Evolutionary conservation across 2,888 invertebrate genomes (phyloP), one percentile per base, ranked within the genome.

Genomic region (Dicyrtoma fusca): DNA sequence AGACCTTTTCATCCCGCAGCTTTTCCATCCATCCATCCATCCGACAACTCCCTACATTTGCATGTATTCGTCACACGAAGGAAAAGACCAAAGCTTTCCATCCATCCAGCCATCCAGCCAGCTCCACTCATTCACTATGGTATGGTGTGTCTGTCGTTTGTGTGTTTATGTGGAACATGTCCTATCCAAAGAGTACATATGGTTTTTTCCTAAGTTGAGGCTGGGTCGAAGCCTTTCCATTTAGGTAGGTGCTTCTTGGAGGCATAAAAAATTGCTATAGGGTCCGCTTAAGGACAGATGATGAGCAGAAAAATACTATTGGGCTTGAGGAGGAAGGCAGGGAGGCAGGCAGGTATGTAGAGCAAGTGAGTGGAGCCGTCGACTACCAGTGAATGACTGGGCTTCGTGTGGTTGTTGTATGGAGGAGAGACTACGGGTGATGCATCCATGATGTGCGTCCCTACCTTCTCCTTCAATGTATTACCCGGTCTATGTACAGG

Each of bases 1-100:
- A 70, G 64, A 71, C 71, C 71, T 71, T 71, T 71, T 55, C 63
- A 53, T 71, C 71, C 63, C 63, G 44, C 69, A 69, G 69, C 53
- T 71, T 71, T 63, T 55, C 25, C 69, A 71, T 51, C 69, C 69
- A 51, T 69, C 69, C 69, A 59, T 69, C 62, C 51, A 66, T 66
- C 59, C 57, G 44, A 42, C 57, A 44, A 68, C 68, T 68, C 66
- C 66, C 68, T 68, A 57, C 57, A 68, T 59, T 68, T 68, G 68
- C 68, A 68, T 68, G 57, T 68, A 68, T 68, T 68, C 57, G 68
- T 68, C 68, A 68, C 68, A 59, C 17, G 59, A 57, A 45, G 55
- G 55, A 45, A 23, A 45, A 64, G 64, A 25, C 64, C 64, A 49
- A n/a, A 34, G 25, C 59, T 59, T n/a, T n/a, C 59, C 25, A 6